Evolutionary conservation across 2,888 invertebrate species (phyloP).

Genomic region (Gisinianus flammeolus): DNA sequence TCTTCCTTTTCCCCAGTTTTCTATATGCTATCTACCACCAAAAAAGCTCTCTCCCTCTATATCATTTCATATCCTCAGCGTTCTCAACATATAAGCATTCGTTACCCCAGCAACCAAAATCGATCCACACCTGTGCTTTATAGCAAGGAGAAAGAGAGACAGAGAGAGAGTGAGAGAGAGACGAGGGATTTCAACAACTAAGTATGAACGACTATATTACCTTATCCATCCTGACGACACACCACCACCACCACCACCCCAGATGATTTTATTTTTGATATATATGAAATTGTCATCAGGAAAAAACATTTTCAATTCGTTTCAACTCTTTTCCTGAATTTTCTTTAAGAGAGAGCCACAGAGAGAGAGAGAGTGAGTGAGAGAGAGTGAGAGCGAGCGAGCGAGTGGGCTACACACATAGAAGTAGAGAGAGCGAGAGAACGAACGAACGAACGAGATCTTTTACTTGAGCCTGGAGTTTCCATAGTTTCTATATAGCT

Average conservation of each 20-base stretch:
- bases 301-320: too few species aligned
- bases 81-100: not conserved
- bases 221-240: not conserved
- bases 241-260: not conserved
- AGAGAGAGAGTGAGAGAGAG: not conserved
- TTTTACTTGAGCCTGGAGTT: too few species aligned
- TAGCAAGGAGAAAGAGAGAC: conserved; percentile 16
- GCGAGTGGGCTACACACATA: too few species aligned
- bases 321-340: too few species aligned
- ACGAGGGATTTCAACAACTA: conserved; percentile 7
- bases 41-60: not conserved
- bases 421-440: too few species aligned
- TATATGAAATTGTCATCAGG: too few species aligned
- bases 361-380: too few species aligned
- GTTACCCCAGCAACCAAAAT: conserved; percentile 32
- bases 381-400: too few species aligned
- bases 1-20: not conserved
- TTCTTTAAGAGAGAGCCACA: too few species aligned
- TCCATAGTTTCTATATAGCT: too few species aligned
- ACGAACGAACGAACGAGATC: too few species aligned
- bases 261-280: not conserved
- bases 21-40: not conserved
- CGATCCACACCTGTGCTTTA: conserved; percentile 37
- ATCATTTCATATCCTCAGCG: not conserved
- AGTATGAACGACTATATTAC: not conserved